Percentiles rank a stretch among this genome's conserved stretches.
Conservation (phyloP, 2,888 invertebrate genomes). For the Synergus laeviventris region DNA sequence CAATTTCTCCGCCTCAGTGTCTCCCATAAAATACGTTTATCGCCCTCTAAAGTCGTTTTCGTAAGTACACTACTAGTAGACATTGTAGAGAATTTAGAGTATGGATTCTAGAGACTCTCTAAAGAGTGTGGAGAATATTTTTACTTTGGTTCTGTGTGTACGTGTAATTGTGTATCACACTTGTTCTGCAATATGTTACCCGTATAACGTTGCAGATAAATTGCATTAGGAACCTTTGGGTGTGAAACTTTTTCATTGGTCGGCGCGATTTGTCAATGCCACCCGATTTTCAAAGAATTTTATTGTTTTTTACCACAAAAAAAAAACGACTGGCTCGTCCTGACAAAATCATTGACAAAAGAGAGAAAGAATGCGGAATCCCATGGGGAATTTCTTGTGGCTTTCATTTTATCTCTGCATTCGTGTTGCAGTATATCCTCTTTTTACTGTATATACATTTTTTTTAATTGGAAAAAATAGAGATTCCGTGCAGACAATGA, state of each 20-base stretch:
- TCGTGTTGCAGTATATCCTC: background rate
- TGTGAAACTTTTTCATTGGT: slow-evolving; percentile 3
- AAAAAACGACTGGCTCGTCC: background rate
- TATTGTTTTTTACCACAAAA: background rate
- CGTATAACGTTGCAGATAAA: background rate
- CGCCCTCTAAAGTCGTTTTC: slow-evolving; percentile 56
- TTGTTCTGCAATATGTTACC: background rate
- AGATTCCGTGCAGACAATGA: background rate
- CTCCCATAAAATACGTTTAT: slow-evolving; percentile 62
- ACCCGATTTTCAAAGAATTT: background rate
- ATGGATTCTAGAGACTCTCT: background rate
- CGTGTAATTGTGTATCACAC: background rate
- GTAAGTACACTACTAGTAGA: slow-evolving; percentile 39
- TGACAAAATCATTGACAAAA: background rate
- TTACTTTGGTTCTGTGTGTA: background rate
- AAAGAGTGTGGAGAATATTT: background rate
- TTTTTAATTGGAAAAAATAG: background rate
- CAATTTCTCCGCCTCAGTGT: slow-evolving; percentile 41
- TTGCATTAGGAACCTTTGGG: background rate
- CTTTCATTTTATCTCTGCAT: background rate
- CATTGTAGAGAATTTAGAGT: background rate
- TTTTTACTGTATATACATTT: background rate
- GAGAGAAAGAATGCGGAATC: background rate
- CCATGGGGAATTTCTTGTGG: background rate
- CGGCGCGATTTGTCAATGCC: background rate